Evolutionary conservation across 2,888 invertebrate species (phyloP), one percentile per base, ranked within the genome.

Genomic region (Trachelus iudaicus): DNA sequence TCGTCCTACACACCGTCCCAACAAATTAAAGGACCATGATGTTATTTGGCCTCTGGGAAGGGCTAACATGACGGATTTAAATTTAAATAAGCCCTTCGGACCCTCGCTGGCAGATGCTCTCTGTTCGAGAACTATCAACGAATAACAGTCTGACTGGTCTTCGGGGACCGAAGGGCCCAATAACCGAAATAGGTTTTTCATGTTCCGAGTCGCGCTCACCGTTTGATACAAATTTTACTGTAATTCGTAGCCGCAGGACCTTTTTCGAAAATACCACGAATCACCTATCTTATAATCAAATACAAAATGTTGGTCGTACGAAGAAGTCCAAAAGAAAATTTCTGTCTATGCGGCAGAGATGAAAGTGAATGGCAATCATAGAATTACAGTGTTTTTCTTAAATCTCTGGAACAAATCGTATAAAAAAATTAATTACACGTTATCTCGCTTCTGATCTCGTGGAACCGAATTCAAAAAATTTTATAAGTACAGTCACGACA

Each of bases 31-130:
- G 81, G 81, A 81, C 82, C 82, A 75, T 79, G 73, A 75, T 79
- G 80, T 74, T 82, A 81, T 80, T 82, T 81, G 81, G 83, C 77
- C 79, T 80, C 80, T 83, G 80, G 78, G 82, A 75, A 75, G 76
- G 78, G 78, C 81, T 79, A 79, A 84, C 85, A 83, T 82, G 82
- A 73, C 78, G 81, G 83, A 83, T 83, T 85, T 84, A 80, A 80
- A 86, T 85, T 86, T 84, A 84, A 84, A 86, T 85, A 84, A 84
- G 82, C 83, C 82, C 82, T 81, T 77, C 77, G 78, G 76, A 79
- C 56, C 75, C 68, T 71, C 30, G 76, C 80, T 78, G 81, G 83
- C 83, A 83, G 84, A 85, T 81, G 84, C 80, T 80, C 78, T 75
- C 40, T 56, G 56, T 56, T 56, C 56, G 56, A 56, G 56, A 56